Conservation (phyloP, 2,113 vertebrate genomes). For the Platichthys flesus region DNA sequence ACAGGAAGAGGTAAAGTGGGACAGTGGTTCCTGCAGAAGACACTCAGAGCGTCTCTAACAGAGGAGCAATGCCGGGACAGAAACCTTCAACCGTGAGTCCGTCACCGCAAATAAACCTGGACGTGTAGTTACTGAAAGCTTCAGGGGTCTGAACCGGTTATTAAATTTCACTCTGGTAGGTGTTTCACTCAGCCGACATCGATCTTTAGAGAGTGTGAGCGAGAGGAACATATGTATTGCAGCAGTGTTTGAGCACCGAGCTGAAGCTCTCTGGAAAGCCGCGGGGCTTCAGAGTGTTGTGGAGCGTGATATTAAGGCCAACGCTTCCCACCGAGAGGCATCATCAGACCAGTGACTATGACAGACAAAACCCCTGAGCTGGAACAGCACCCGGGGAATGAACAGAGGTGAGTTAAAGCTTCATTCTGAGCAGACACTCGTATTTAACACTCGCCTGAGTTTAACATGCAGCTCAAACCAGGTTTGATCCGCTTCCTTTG, state of each 20-base stretch:
- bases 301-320: conserved; percentile 73
- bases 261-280: conserved; percentile 17
- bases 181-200: conserved; percentile 43
- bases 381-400: conserved; percentile 18
- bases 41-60: neutral
- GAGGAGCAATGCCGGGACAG: neutral
- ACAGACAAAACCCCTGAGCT: conserved; percentile 48
- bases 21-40: conserved; percentile 27
- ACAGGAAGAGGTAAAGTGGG: conserved; percentile 23
- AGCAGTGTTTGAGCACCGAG: conserved; percentile 11
- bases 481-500: neutral
- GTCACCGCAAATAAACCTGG: conserved; percentile 1
- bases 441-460: neutral
- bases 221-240: conserved; percentile 39
- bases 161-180: conserved; percentile 16
- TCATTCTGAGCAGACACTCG: conserved; percentile 18
- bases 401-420: conserved; percentile 4
- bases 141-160: neutral
- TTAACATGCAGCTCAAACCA: neutral
- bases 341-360: conserved; percentile 29
- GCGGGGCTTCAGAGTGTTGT: conserved; percentile 51
- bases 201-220: conserved; percentile 37
- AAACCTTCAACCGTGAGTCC: neutral
- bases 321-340: conserved; percentile 44
- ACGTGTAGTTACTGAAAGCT: neutral